phyloP scores from a whole-genome alignment of 2,888 invertebrate species.

The Punctoribates punctum region DNA sequence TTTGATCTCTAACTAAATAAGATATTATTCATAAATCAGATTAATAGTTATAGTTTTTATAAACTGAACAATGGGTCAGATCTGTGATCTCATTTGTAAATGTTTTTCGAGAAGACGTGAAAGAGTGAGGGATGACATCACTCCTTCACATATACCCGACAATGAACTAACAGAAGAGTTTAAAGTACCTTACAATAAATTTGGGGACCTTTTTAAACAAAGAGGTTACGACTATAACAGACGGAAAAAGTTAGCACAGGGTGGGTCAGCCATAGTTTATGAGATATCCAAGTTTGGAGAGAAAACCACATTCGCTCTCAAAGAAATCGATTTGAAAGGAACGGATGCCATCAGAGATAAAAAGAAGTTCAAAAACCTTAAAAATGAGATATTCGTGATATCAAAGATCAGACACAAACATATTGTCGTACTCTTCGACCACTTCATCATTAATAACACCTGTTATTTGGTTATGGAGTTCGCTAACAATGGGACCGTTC shows the following conservation, averaged over 20 bases:
- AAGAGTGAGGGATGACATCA: no score
- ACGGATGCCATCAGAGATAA: neutral
- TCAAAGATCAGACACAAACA: constrained; percentile 2
- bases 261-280: neutral
- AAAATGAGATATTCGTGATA: neutral
- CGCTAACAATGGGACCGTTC: neutral
- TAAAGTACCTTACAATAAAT: neutral
- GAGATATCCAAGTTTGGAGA: neutral
- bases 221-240: no score
- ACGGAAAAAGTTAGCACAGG: no score
- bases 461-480: neutral
- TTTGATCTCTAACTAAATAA: no score
- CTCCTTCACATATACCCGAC: no score
- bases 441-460: constrained; percentile 10
- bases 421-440: neutral
- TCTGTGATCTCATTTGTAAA: no score
- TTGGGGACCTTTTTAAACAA: no score
- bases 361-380: neutral
- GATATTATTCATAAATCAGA: no score
- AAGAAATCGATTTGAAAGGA: neutral
- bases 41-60: no score
- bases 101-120: no score
- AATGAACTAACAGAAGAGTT: neutral
- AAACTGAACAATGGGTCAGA: no score
- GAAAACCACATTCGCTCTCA: neutral